These are phyloP conservation scores for Chionis minor DNA, from an alignment of 2,113 vertebrate species.

Conservation along the genomic window DNA sequence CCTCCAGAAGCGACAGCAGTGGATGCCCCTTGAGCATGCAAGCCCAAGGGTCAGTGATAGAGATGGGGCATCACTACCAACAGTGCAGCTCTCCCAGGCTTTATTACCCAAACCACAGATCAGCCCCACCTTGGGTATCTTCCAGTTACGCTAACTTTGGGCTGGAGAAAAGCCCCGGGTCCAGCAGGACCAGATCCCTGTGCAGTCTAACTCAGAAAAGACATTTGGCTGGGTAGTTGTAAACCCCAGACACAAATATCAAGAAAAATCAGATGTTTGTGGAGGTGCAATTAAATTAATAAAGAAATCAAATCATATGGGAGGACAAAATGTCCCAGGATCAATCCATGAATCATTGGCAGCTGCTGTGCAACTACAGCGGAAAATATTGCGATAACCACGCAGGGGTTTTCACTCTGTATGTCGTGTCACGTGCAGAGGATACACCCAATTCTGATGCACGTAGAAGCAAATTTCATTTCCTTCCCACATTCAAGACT, in stretches of 20 bases:
- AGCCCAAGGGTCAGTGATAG: background rate
- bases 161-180: background rate
- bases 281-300: background rate
- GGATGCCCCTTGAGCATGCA: background rate
- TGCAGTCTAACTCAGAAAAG: background rate
- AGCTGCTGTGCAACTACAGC: constrained; percentile 27
- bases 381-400: constrained; percentile 10
- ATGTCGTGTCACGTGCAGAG: background rate
- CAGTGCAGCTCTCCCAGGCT: background rate
- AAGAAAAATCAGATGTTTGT: background rate
- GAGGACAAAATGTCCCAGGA: background rate
- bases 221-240: background rate
- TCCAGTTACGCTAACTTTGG: background rate
- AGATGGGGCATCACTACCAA: background rate
- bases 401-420: background rate
- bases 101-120: background rate
- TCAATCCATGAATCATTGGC: constrained; percentile 28
- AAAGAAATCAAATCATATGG: background rate
- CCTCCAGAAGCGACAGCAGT: background rate
- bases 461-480: background rate
- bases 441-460: background rate
- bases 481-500: constrained; percentile 37
- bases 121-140: background rate
- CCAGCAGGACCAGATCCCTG: background rate
- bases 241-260: background rate